Evolutionary conservation across 1,140 invertebrate genomes (phyloP).

Genomic region (Trypoxylus dichotomus): DNA sequence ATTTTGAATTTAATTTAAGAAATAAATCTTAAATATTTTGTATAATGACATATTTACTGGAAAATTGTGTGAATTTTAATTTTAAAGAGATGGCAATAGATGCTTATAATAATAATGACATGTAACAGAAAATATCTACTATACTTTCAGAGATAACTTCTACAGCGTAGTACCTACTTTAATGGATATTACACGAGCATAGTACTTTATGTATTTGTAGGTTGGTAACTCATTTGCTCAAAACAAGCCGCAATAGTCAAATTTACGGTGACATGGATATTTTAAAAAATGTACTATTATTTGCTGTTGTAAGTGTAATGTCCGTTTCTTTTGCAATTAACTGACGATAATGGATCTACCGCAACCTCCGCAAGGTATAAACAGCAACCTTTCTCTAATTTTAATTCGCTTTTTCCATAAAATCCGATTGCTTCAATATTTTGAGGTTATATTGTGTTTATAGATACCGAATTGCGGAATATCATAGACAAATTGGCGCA

Average conservation of each 20-base stretch:
- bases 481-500: conserved; percentile 98
- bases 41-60: no score
- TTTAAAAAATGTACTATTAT: not conserved
- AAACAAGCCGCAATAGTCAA: not conserved
- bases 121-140: no score
- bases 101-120: no score
- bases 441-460: conserved; percentile 42
- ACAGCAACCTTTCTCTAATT: not conserved
- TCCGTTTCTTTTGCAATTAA: not conserved
- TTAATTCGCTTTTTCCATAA: conserved; percentile 30
- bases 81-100: no score
- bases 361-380: conserved; percentile 53
- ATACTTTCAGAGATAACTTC: no score
- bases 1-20: no score
- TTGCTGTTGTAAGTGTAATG: conserved; percentile 5
- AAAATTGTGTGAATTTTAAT: no score
- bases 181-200: no score
- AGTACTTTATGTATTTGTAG: no score
- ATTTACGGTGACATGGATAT: not conserved
- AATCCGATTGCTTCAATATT: conserved; percentile 17
- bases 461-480: conserved; percentile 90
- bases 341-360: conserved; percentile 52
- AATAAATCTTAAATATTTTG: no score
- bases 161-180: no score
- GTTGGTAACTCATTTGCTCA: no score